A percentile compares a stretch with the other conserved stretches of the same genome.
These are phyloP conservation scores for Noctuana brunneofusca DNA, from an alignment of 2,888 invertebrate genomes.

Conservation along the genomic window DNA sequence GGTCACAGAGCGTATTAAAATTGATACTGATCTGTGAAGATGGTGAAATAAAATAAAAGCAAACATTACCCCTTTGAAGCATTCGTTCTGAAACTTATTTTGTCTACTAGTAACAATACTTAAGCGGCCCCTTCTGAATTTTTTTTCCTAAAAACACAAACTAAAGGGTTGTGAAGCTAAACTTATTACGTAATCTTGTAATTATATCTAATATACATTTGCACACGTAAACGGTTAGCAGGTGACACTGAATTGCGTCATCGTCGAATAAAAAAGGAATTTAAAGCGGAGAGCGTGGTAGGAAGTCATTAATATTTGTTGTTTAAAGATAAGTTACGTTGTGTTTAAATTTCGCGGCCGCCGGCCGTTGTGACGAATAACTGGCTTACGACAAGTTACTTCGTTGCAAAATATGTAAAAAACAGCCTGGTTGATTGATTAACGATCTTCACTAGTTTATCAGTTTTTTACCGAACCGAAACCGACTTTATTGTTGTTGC, in stretches of 20 bases:
- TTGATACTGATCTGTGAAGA: too few relatives aligned
- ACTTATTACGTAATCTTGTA: not conserved
- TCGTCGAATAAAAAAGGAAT: not conserved
- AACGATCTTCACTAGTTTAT: too few relatives aligned
- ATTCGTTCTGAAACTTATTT: too few relatives aligned
- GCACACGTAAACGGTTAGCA: constrained; percentile 22
- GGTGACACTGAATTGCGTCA: constrained; percentile 21
- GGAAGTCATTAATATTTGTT: constrained; percentile 4
- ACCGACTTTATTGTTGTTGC: too few relatives aligned
- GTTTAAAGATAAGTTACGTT: not conserved
- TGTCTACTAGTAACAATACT: too few relatives aligned
- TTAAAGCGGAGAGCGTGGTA: not conserved
- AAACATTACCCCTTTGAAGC: too few relatives aligned
- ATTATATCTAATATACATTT: not conserved
- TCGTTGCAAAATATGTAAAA: not conserved
- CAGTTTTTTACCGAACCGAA: too few relatives aligned
- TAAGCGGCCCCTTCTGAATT: too few relatives aligned
- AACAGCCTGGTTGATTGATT: not conserved
- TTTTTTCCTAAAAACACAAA: not conserved
- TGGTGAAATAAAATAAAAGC: too few relatives aligned
- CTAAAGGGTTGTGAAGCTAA: not conserved
- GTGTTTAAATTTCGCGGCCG: not conserved
- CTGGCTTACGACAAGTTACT: not conserved
- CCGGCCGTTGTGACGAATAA: not conserved
- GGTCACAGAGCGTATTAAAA: too few relatives aligned